phyloP scores from a whole-genome alignment of 2,797 vertebrate genomes.

The Semaprochilodus insignis region DNA sequence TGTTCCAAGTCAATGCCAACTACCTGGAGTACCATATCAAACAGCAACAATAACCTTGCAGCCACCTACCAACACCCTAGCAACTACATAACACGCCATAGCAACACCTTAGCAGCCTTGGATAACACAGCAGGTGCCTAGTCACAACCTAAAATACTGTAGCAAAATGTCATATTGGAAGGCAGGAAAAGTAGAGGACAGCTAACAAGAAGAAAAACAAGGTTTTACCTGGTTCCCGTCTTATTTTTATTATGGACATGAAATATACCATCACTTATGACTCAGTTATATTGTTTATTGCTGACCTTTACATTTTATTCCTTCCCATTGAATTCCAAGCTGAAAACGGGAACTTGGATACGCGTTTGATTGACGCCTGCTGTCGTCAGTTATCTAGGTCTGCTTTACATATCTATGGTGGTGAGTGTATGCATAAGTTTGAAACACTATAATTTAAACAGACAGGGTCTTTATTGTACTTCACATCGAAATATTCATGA shows the following conservation, averaged over 20 bases:
- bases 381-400: slow-evolving; percentile 13
- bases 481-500: slow-evolving; percentile 44
- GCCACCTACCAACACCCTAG: no score
- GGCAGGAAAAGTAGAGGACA: no score
- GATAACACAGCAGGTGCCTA: no score
- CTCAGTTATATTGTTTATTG: neutral
- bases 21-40: no score
- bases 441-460: slow-evolving; percentile 40
- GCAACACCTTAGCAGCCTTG: no score
- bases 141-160: no score
- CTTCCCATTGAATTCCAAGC: neutral
- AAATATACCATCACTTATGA: neutral
- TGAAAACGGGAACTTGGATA: neutral
- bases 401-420: neutral
- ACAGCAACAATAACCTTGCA: no score
- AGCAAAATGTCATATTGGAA: no score
- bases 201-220: no score
- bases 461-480: slow-evolving; percentile 26
- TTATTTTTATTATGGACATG: neutral
- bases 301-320: neutral
- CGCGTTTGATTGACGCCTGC: neutral
- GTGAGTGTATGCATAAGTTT: slow-evolving; percentile 23
- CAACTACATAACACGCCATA: no score
- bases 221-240: no score
- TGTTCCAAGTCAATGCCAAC: no score